Evolutionary conservation across 2,113 vertebrate species (phyloP).

Genomic region (Pomatostomus ruficeps): DNA sequence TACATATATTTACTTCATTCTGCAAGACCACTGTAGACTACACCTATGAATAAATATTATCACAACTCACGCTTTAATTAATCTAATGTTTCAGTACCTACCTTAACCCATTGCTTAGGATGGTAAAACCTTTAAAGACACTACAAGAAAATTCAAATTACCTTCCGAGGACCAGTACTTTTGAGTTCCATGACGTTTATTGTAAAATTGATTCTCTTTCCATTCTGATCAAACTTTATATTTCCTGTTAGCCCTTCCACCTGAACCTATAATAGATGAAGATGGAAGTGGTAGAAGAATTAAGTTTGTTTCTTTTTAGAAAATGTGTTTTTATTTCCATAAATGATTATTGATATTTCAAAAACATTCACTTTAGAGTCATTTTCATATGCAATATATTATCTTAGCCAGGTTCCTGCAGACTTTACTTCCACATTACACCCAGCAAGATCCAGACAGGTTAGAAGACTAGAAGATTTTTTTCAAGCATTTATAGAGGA

Average conservation of each 20-base stretch:
- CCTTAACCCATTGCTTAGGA: not conserved
- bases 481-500: not conserved
- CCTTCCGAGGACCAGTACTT: constrained; percentile 94
- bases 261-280: constrained; percentile 78
- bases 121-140: not conserved
- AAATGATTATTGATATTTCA: not conserved
- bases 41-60: not conserved
- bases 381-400: not conserved
- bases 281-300: not conserved
- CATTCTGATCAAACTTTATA: constrained; percentile 98
- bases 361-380: not conserved
- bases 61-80: not conserved
- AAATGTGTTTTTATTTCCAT: not conserved
- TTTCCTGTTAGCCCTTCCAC: constrained; percentile 96
- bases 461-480: not conserved
- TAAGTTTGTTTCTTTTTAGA: not conserved
- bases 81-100: not conserved
- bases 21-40: not conserved
- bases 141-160: constrained; percentile 65
- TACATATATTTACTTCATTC: not conserved
- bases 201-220: constrained; percentile 95
- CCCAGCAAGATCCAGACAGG: not conserved
- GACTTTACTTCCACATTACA: not conserved
- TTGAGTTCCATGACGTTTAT: constrained; percentile 98
- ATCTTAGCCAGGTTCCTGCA: not conserved